Conservation (phyloP, 2,113 vertebrate species). For the Spea multiplicata region DNA sequence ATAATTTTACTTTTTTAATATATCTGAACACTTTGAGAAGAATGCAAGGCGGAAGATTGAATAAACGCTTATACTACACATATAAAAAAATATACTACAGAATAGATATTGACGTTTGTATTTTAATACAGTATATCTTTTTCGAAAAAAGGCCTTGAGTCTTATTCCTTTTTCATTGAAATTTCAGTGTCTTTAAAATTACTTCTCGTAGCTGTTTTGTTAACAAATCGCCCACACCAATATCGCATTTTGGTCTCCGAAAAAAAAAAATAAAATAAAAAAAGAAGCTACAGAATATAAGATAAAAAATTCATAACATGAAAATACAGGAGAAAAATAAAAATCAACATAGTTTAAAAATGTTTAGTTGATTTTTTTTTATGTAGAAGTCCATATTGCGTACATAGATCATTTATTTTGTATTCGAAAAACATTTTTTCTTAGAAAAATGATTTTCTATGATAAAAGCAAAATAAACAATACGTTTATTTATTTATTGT, state of each 20-base stretch:
- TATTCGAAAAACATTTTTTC: too few relatives aligned
- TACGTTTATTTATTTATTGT: too few relatives aligned
- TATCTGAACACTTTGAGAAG: constrained; percentile 66
- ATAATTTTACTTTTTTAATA: constrained; percentile 71
- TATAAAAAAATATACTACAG: constrained; percentile 68
- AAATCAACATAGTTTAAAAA: too few relatives aligned
- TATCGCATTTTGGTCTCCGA: constrained; percentile 18
- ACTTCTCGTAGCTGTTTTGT: constrained; percentile 12
- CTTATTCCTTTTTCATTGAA: constrained; percentile 57
- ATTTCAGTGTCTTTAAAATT: constrained; percentile 53
- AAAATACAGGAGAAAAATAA: too few relatives aligned
- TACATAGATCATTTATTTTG: too few relatives aligned
- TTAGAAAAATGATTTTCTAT: too few relatives aligned
- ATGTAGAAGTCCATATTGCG: too few relatives aligned
- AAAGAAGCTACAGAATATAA: too few relatives aligned
- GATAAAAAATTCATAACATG: too few relatives aligned
- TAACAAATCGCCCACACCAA: constrained; percentile 35
- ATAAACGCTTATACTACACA: constrained; percentile 68
- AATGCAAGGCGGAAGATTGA: constrained; percentile 62
- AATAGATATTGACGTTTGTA: constrained; percentile 63
- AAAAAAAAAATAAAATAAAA: constrained; percentile 18
- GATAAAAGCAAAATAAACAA: too few relatives aligned
- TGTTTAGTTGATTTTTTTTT: too few relatives aligned
- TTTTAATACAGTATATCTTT: constrained; percentile 65
- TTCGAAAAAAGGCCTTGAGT: constrained; percentile 57